Base-by-base conservation (phyloP, 2,888 invertebrate genomes). In the Autographa pulchrina region DNA sequence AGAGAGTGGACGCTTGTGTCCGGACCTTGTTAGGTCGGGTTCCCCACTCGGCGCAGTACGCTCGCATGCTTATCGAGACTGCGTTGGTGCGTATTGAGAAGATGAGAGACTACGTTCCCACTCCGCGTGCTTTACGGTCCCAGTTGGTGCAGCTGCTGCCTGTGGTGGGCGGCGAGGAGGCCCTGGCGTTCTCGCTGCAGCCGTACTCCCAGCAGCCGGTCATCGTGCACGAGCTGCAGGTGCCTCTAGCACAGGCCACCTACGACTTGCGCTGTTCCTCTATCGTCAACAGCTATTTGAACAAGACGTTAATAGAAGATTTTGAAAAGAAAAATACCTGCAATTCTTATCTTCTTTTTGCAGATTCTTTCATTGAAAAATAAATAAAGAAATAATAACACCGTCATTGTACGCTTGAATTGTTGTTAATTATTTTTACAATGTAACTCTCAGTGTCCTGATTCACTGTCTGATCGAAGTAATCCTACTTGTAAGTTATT, bases 31-130 rank as follows among this genome's bases (percentile, higher is more conserved):
- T 88, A 2, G 92, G 91, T 0, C 85, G 80, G 18, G 89, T 91
- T 2, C 65, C 88, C 0, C 88, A 91, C 69, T 91, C 93, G 3
- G 84, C 87, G 14, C 92, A 93, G 68, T 93, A 93, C 71, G 87
- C 88, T 0, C 83, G 87, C 11, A 78, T 85, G 14, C 72, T 89
- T 2, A 84, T 93, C 14, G 86, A 90, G 65, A 81, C 87, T 0
- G 88, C 90, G 0, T 86, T 89, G 70, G 75, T 74, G 6, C 83
- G 89, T 18, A 75, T 91, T 6, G 25, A 68, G 32, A 82, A 86
- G 38, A 79, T 73, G 6, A 81, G 85, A 3, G 56, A 65, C 8
- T 86, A 89, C 70, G 73, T 72, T 25, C 62, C 70, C 0, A 56
- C 68, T 4, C 74, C 76, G 9, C 76, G 70, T 9, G 71, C 77